Evolutionary conservation across 1,140 invertebrate species (phyloP), one percentile per base, ranked within the genome.

Genomic region (Drosophila parabipectinata): DNA sequence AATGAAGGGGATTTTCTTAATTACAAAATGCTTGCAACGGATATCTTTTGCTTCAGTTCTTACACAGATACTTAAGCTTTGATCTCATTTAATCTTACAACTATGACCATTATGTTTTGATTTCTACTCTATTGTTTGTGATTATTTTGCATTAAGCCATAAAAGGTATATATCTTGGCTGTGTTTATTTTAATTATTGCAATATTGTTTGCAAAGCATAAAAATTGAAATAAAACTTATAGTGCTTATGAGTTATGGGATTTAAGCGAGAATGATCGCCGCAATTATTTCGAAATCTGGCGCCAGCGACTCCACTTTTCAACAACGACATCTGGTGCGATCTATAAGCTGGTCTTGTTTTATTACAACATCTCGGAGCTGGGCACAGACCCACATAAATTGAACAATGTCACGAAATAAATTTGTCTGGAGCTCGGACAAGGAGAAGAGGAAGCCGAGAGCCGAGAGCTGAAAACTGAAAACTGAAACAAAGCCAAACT

Each of bases 341-440:
- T 69, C 66, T 48, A 69, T 48, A 47, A 56, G 52, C 32, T 18
- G 26, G 51, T 39, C 53, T 61, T 77, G 79, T 76, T 87, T 87
- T 87, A 88, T 87, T 88, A 87, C 83, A 87, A 79, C 79, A 88
- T 58, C 71, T 79, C 18, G 44, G 41, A 58, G 56, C 41, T n/a
- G 15, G 30, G 44, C 28, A 58, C 41, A 51, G 18, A 47, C 44
- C 24, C 66, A 83, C 83, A 87, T 87, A 87, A 87, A 88, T 88
- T 79, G 37, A 82, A 88, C 82, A 88, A 83, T 87, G 82, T 83
- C 82, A 88, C 63, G 83, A 88, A 79, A 87, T 87, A 87, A 88
- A 87, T 87, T 87, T 77, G 63, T 66, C 63, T 63, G 28, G 32
- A 52, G 63, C 26, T 48, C 62, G 72, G 58, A 74, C 56, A 50